Evolutionary conservation across 2,797 vertebrate genomes (phyloP), one percentile per base, ranked within the genome.

Genomic region (Channallabes apus): DNA sequence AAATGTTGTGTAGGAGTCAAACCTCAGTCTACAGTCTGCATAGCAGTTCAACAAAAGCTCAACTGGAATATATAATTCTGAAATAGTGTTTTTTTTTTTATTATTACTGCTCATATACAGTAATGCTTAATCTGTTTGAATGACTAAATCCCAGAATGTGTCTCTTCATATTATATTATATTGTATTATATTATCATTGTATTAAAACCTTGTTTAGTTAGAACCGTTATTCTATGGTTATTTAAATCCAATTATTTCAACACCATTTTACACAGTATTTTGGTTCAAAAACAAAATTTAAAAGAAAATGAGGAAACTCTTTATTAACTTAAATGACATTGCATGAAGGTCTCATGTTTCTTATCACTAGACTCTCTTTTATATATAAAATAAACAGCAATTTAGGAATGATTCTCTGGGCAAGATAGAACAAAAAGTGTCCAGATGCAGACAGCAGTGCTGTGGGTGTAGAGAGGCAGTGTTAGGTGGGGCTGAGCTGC

Each of bases 401-500:
- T 71, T 82, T 80, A 84, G 14, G 18, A 59, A 17, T 84, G 82
- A 84, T 64, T 82, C 77, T 82, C 17, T 51, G 65, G 75, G 38
- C 68, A 46, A 77, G 51, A 62, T 64, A 29, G 22, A 56, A 35
- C 54, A 64, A 27, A 65, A n/a, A n/a, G 18, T 4, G 71, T 81
- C 69, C 75, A 58, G 22, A 41, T 78, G 76, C 32, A 75, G 80
- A 71, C 72, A 83, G 80, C 79, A 80, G 54, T 68, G 51, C 67
- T 84, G 58, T 65, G 77, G 77, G 81, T 82, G 81, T 82, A 82
- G 84, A 80, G 64, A 89, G 29, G 86, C 80, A 64, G 77, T 85
- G 86, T 84, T 88, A 90, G 89, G 88, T 84, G 89, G 88, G 87
- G 87, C 88, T 80, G 87, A 80, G 79, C 85, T 82, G 46, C 59